phyloP scores from a whole-genome alignment of 2,113 vertebrate species.

The Rhynchopsitta pachyrhyncha region DNA sequence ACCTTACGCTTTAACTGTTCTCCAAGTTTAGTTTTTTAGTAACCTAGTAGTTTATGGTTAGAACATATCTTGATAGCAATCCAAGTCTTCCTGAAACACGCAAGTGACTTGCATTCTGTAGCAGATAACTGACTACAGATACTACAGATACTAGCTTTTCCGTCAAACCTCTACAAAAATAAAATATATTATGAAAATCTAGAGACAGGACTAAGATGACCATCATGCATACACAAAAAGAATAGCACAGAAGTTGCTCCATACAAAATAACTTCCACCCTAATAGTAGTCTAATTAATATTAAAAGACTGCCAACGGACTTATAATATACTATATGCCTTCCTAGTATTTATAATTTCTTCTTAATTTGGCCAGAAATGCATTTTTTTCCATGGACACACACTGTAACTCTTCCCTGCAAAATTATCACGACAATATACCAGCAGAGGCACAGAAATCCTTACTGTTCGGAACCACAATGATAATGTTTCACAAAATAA shows the following conservation, averaged over 20 bases:
- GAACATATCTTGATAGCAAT: conserved; percentile 29
- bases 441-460: not conserved
- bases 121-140: conserved; percentile 33
- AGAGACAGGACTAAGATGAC: not conserved
- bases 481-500: not conserved
- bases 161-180: not conserved
- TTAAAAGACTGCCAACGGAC: not conserved
- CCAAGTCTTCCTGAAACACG: conserved; percentile 45
- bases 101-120: not conserved
- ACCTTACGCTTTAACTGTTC: conserved; percentile 33
- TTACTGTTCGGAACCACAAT: not conserved
- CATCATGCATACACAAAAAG: accelerated
- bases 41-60: conserved; percentile 61
- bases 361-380: not conserved
- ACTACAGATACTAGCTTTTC: not conserved
- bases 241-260: not conserved
- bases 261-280: not conserved
- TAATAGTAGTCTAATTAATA: not conserved
- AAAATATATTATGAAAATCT: not conserved
- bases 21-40: conserved; percentile 8
- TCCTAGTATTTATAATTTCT: not conserved
- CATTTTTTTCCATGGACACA: not conserved
- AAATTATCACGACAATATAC: not conserved
- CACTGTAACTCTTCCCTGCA: not conserved
- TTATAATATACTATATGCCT: not conserved